Base-by-base conservation (phyloP, 2,888 invertebrate genomes). In the Adineta ricciae region DNA sequence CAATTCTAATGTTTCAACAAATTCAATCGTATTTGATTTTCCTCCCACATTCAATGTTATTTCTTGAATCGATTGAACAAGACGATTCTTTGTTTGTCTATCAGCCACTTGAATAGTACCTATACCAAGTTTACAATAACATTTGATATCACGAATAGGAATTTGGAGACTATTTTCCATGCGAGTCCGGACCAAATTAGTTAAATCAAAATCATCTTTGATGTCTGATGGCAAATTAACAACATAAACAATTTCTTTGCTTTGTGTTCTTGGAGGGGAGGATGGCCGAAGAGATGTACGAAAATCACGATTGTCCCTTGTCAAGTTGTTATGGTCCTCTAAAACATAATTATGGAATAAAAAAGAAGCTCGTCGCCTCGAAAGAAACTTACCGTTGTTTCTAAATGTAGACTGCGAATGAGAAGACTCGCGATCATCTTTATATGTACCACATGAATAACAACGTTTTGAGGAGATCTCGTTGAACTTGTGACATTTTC, bases 51-150 rank as follows among this genome's bases (percentile, higher is more conserved):
- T n/a, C n/a, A 56, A 56, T n/a, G 56, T n/a, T n/a, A 56, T 56
- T 16, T 56, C n/a, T 56, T 24, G 24, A 56, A 56, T 24, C 9
- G 56, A n/a, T n/a, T 56, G 24, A 8, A 56, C 56, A 5, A 56
- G n/a, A 56, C n/a, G 56, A n/a, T 56, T 56, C 56, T 56, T 56
- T 56, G 56, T 56, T 56, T 56, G 56, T n/a, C n/a, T n/a, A 56
- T 56, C 56, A 21, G 56, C 21, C 4, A 56, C 56, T n/a, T 24
- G 56, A 56, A 56, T 56, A 56, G 24, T n/a, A 56, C 56, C 56
- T 9, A 56, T 56, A 56, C 5, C 56, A 16, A 56, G 24, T n/a
- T n/a, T 56, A 3, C 24, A 56, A 56, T 4, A 56, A n/a, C 56
- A 56, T 56, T n/a, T 21, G n/a, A 56, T 56, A 56, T 56, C 56